A percentile compares a stretch with the other conserved stretches of the same genome.
These are phyloP conservation scores for Gambusia affinis DNA, from an alignment of 2,113 vertebrate species.

Conservation along the genomic window DNA sequence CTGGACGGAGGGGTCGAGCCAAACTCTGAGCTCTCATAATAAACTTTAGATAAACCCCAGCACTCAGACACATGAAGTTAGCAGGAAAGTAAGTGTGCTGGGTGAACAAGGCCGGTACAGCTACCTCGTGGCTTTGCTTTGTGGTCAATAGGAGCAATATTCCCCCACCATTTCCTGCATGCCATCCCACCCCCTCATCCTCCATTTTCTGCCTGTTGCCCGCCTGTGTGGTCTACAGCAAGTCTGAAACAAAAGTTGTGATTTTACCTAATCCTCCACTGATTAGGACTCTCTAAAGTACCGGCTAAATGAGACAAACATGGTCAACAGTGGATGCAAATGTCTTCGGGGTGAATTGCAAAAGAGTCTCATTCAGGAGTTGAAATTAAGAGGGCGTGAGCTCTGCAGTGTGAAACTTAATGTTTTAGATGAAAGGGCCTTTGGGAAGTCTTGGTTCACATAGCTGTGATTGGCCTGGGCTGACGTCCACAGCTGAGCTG, in stretches of 20 bases:
- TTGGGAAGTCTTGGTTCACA: constrained; percentile 23
- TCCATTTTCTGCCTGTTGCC: constrained; percentile 27
- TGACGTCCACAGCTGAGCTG: constrained; percentile 30
- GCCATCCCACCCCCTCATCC: constrained; percentile 48
- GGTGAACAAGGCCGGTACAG: constrained; percentile 29
- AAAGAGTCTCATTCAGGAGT: constrained; percentile 13
- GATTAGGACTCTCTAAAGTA: constrained; percentile 18
- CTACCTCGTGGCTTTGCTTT: constrained; percentile 49
- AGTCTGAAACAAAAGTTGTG: constrained; percentile 38
- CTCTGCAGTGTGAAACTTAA: constrained; percentile 9
- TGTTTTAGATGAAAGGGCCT: constrained; percentile 36
- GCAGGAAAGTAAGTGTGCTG: constrained; percentile 29
- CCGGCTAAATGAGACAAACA: constrained; percentile 26
- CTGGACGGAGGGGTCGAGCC: constrained; percentile 13
- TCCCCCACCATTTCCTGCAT: constrained; percentile 57
- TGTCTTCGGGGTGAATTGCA: constrained; percentile 17
- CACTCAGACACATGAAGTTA: constrained; percentile 6
- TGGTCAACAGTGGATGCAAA: constrained; percentile 21
- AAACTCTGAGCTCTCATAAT: background rate
- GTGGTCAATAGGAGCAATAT: constrained; percentile 65
- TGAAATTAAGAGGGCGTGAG: constrained; percentile 44
- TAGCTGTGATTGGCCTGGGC: constrained; percentile 19
- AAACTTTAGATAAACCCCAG: background rate
- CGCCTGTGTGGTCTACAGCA: constrained; percentile 60
- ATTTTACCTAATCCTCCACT: constrained; percentile 45